Base-by-base conservation (phyloP, 2,113 vertebrate genomes). In the Parus major region DNA sequence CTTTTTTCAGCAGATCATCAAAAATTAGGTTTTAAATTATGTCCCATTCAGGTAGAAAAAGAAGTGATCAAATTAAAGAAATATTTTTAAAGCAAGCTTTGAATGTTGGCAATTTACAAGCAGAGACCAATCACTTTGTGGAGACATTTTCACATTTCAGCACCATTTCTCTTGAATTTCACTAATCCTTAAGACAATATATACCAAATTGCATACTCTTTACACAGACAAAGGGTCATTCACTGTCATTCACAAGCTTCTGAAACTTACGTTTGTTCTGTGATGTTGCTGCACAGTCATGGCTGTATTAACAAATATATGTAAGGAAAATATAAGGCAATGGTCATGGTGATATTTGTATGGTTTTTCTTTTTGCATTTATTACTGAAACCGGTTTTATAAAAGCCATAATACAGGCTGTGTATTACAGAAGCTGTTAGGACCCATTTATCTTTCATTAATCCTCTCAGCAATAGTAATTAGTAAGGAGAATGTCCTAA, bases 171-270 rank as follows among this genome's bases (percentile, higher is more conserved):
- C 22, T 76, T 49, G 15, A 46, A 50, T 76, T 75, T 79, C 35
- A 33, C 6, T 47, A 36, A 59, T 61, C 28, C 1, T 0, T 66
- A n/a, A 53, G 0, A 16, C 4, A 61, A 6, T 3, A 7, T 39
- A 22, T 53, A 53, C 24, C 3, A 31, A 61, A 63, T 33, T 20
- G 22, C 57, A 11, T 61, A 66, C 22, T 35, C 2, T 41, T 13
- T 28, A 60, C 18, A 20, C 7, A 23, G 15, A 27, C 2, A 3
- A 78, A 53, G 5, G 23, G 10, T 77, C 5, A 16, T 57, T 86
- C 36, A 25, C 13, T 50, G 15, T 68, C 18, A 14, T 49, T 57
- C 28, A 84, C 2, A 5, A 65, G 3, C 18, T 78, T 78, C 56
- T 69, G 46, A 83, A 89, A 84, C 22, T n/a, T 36, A 5, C 7